phyloP scores from a whole-genome alignment of 2,797 vertebrate genomes.

The Synanceia verrucosa region DNA sequence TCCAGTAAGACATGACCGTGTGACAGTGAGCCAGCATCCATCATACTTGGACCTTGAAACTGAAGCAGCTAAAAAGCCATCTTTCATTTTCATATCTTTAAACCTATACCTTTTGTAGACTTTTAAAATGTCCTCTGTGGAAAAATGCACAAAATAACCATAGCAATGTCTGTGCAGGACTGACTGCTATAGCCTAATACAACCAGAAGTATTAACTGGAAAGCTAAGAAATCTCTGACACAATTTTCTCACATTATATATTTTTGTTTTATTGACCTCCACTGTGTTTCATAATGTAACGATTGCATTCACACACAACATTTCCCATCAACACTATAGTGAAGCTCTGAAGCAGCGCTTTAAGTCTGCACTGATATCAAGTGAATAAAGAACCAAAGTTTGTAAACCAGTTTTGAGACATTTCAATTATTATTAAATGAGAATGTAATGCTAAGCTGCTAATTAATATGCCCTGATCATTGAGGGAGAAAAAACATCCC shows the following conservation, averaged over 20 bases:
- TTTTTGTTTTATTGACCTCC: neutral
- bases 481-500: neutral
- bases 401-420: neutral
- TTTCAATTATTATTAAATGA: neutral
- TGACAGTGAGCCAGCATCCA: neutral
- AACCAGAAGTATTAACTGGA: neutral
- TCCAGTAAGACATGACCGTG: neutral
- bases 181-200: neutral
- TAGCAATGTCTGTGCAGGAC: neutral
- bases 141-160: neutral
- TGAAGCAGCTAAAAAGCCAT: neutral
- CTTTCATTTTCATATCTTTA: neutral
- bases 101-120: neutral
- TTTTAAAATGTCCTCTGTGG: neutral
- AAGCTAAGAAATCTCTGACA: neutral
- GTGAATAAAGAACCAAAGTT: neutral
- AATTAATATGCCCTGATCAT: conserved; percentile 3
- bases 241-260: neutral
- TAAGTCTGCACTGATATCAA: neutral
- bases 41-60: neutral
- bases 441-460: neutral
- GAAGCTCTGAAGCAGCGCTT: neutral
- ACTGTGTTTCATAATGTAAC: neutral
- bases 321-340: neutral
- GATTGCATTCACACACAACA: neutral